A percentile compares a stretch with the other conserved stretches of the same genome.
Conservation (phyloP, 2,888 invertebrate genomes). For the Prosapia bicincta region DNA sequence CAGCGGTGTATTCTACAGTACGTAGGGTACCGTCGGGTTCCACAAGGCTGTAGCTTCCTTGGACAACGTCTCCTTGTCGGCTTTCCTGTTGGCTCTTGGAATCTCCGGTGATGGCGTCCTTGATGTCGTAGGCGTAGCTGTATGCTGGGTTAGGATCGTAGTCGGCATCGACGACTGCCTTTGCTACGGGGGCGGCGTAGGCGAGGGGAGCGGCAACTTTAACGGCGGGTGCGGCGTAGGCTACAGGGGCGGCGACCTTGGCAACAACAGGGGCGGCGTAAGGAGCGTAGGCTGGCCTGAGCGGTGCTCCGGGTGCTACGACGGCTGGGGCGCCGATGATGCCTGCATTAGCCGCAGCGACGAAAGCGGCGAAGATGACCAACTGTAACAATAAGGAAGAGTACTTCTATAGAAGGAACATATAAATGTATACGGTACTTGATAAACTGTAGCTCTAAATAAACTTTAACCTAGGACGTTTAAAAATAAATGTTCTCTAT, state of each 20-base stretch:
- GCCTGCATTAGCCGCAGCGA: slow-evolving; percentile 42
- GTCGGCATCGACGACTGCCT: slow-evolving; percentile 25
- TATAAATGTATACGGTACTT: too few species aligned
- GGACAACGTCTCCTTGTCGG: slow-evolving; percentile 54
- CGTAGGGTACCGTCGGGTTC: slow-evolving; percentile 25
- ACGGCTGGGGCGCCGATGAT: slow-evolving; percentile 47
- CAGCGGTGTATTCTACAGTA: slow-evolving; percentile 26
- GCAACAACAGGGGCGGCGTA: slow-evolving; percentile 46
- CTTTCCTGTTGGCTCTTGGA: slow-evolving; percentile 54
- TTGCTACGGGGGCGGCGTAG: slow-evolving; percentile 35
- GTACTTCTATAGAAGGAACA: too few species aligned
- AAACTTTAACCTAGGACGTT: too few species aligned
- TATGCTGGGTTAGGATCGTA: slow-evolving; percentile 55
- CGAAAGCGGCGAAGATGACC: slow-evolving; percentile 36
- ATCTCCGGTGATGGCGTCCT: slow-evolving; percentile 54
- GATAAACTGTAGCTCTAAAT: too few species aligned
- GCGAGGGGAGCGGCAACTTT: slow-evolving; percentile 38
- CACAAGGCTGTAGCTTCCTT: slow-evolving; percentile 52
- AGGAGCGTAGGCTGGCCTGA: slow-evolving; percentile 30
- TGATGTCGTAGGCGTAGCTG: slow-evolving; percentile 54
- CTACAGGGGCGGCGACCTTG: slow-evolving; percentile 45
- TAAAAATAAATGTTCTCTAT: too few species aligned
- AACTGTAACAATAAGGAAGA: slow-evolving; percentile 22
- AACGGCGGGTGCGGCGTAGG: slow-evolving; percentile 39
- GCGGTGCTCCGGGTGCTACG: slow-evolving; percentile 38